Evolutionary conservation across 2,888 invertebrate genomes (phyloP).

Genomic region (Ennomos fuscantarius): DNA sequence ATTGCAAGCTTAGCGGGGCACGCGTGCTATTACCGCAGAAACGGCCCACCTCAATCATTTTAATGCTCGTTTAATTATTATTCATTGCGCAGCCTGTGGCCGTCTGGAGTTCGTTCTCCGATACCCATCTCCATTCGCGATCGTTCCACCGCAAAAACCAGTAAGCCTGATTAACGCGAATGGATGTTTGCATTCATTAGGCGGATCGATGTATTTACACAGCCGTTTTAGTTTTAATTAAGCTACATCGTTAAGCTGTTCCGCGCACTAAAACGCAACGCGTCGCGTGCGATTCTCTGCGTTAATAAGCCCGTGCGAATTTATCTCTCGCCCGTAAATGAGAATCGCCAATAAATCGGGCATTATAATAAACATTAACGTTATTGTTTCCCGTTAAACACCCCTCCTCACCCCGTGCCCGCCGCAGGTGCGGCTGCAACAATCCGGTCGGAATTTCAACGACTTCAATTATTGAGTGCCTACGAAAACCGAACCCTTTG

Average conservation of each 20-base stretch:
- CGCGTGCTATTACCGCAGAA: conserved; percentile 65
- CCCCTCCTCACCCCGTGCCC: conserved; percentile 39
- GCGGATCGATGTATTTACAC: conserved; percentile 69
- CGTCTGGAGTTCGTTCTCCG: conserved; percentile 51
- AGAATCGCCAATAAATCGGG: conserved; percentile 80
- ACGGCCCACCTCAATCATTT: conserved; percentile 67
- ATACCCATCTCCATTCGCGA: conserved; percentile 54
- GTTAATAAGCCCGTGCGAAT: conserved; percentile 72
- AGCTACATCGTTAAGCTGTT: conserved; percentile 71
- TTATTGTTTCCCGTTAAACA: conserved; percentile 78
- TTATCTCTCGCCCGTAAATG: conserved; percentile 73
- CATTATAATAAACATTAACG: conserved; percentile 82
- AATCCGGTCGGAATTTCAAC: conserved; percentile 81
- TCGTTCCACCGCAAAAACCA: conserved; percentile 55
- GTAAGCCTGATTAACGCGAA: conserved; percentile 55
- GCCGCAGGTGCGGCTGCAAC: conserved; percentile 72
- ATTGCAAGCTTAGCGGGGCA: conserved; percentile 67
- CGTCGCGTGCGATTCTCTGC: conserved; percentile 55
- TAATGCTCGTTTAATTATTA: conserved; percentile 70
- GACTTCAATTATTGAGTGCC: conserved; percentile 84
- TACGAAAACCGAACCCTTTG: conserved; percentile 77
- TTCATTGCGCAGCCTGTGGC: conserved; percentile 56
- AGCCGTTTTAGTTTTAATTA: conserved; percentile 81
- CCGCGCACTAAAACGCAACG: conserved; percentile 70
- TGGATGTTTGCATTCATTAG: conserved; percentile 48